Percentiles rank a stretch among this genome's conserved stretches.
phyloP scores from a whole-genome alignment of 2,888 invertebrate genomes.

The Linnaemya tessellans region DNA sequence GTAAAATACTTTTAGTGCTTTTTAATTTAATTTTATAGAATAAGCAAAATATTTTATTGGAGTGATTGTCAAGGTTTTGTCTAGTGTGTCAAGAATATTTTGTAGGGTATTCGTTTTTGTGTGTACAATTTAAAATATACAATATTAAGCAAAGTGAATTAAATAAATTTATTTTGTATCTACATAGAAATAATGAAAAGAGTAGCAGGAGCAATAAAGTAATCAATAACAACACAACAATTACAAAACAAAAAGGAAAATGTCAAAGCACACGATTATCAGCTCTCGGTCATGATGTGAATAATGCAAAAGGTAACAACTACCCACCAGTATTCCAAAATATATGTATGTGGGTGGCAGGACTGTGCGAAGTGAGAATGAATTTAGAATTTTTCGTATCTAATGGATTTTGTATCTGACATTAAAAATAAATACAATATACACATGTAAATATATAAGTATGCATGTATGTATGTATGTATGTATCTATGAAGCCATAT shows the following conservation, averaged over 20 bases:
- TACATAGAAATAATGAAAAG: slow-evolving; percentile 39
- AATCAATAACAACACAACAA: slow-evolving; percentile 72
- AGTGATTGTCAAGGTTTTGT: too few species aligned
- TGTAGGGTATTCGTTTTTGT: slow-evolving; percentile 21
- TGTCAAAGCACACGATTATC: slow-evolving; percentile 74
- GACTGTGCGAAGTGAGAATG: slow-evolving; percentile 1
- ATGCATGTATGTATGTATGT: neutral
- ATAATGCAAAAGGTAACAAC: slow-evolving; percentile 61
- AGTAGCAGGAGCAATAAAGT: slow-evolving; percentile 56
- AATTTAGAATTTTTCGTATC: slow-evolving; percentile 29
- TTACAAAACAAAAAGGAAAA: slow-evolving; percentile 73
- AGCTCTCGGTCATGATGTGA: slow-evolving; percentile 71
- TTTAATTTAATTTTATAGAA: too few species aligned
- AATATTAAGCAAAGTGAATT: slow-evolving; percentile 42
- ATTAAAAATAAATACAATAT: slow-evolving; percentile 15
- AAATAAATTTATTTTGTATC: slow-evolving; percentile 46
- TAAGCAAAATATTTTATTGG: too few species aligned
- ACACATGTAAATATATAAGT: too few species aligned
- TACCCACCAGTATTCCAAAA: slow-evolving; percentile 7
- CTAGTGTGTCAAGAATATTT: neutral
- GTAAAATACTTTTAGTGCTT: too few species aligned
- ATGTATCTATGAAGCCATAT: slow-evolving; percentile 17
- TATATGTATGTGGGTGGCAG: slow-evolving; percentile 7
- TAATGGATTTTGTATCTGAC: slow-evolving; percentile 43
- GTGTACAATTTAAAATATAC: slow-evolving; percentile 42